Conservation (phyloP, 2,888 invertebrate genomes). For the Anarsia innoxiella region DNA sequence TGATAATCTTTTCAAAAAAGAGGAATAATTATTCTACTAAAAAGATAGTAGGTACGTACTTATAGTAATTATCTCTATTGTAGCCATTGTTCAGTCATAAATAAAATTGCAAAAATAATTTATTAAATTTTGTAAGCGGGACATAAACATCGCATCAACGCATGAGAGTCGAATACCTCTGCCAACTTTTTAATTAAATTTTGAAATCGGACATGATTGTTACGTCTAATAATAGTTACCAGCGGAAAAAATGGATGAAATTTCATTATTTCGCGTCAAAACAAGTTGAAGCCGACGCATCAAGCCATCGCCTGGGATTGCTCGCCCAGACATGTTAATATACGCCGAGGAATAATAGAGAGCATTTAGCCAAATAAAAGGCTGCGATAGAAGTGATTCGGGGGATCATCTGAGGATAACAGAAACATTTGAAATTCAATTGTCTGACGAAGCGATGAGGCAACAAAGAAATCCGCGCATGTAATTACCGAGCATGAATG, state of each 20-base stretch:
- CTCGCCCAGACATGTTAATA: slow-evolving; percentile 34
- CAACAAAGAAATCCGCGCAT: slow-evolving; percentile 49
- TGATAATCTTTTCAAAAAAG: no score
- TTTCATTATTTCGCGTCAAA: slow-evolving; percentile 10
- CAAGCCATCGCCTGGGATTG: slow-evolving; percentile 19
- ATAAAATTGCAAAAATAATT: neutral
- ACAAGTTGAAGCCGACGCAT: slow-evolving; percentile 11
- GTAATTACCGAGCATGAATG: slow-evolving; percentile 51
- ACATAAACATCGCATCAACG: slow-evolving; percentile 10
- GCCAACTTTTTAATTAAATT: slow-evolving; percentile 23
- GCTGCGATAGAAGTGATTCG: slow-evolving; percentile 24
- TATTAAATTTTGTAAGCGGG: neutral
- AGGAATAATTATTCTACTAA: no score
- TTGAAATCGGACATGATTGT: slow-evolving; percentile 9
- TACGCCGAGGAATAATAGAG: slow-evolving; percentile 23
- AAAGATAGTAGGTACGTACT: no score
- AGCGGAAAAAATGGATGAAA: slow-evolving; percentile 9
- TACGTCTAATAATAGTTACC: slow-evolving; percentile 13
- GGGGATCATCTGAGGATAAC: slow-evolving; percentile 34
- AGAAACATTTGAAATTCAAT: slow-evolving; percentile 49
- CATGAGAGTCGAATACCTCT: slow-evolving; percentile 10
- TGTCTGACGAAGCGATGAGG: slow-evolving; percentile 41
- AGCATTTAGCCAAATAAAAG: slow-evolving; percentile 24
- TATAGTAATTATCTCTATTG: no score
- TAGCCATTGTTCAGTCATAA: neutral